phyloP scores from a whole-genome alignment of 2,888 invertebrate genomes.

The Dynastes grantii region DNA sequence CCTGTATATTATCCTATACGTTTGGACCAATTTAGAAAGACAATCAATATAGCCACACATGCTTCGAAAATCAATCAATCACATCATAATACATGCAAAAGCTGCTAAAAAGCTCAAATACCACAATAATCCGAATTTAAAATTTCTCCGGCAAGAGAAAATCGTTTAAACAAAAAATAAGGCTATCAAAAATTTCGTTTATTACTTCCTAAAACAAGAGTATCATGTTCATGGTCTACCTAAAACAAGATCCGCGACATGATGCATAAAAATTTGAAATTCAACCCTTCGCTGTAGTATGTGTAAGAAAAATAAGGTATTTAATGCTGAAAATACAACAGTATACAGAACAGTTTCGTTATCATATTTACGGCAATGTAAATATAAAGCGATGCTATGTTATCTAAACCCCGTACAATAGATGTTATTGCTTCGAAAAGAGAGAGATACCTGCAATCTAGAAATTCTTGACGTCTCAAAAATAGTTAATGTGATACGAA shows the following conservation, averaged over 20 bases:
- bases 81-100: constrained; percentile 25
- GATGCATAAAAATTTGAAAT: background rate
- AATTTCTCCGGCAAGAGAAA: background rate
- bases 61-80: constrained; percentile 13
- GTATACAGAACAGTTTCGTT: constrained; percentile 1
- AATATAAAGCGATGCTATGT: constrained; percentile 1
- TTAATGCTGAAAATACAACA: constrained; percentile 38
- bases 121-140: background rate
- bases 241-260: constrained; percentile 22
- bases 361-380: background rate
- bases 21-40: no score
- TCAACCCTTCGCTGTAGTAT: background rate
- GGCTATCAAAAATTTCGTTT: background rate
- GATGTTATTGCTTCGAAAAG: background rate
- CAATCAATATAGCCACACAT: constrained; percentile 1
- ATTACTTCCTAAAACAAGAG: background rate
- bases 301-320: constrained; percentile 10
- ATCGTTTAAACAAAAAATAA: background rate
- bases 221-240: constrained; percentile 40
- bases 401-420: background rate
- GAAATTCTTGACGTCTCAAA: background rate
- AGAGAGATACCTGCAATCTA: background rate
- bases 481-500: background rate
- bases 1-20: no score
- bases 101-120: constrained; percentile 20